Evolutionary conservation across 2,888 invertebrate genomes (phyloP).

Genomic region (Cerceris ruficornis): DNA sequence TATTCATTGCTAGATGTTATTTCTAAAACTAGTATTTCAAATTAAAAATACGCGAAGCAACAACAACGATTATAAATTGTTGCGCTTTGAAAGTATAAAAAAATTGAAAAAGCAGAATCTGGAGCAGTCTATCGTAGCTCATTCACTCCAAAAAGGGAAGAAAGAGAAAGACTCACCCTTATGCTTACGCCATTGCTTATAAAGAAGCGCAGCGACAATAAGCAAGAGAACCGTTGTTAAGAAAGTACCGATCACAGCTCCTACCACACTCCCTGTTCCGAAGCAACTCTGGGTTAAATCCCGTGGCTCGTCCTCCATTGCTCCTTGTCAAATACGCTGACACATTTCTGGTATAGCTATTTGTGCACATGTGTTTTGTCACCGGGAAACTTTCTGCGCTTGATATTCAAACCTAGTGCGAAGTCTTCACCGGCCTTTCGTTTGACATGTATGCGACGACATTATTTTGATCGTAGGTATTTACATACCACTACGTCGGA

Average conservation of each 20-base stretch:
- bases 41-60: no score
- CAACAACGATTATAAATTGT: no score
- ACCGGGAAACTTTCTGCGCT: constrained; percentile 29
- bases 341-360: constrained; percentile 47
- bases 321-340: constrained; percentile 46
- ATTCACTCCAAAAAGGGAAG: background rate
- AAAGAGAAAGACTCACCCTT: constrained; percentile 73
- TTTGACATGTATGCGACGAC: background rate
- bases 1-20: no score
- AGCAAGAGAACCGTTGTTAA: constrained; percentile 85
- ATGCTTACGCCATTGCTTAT: constrained; percentile 86
- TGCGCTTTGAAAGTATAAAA: no score
- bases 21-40: no score
- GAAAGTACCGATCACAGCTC: constrained; percentile 88
- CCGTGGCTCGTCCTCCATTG: constrained; percentile 66
- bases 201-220: constrained; percentile 84
- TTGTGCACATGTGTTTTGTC: constrained; percentile 30
- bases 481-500: background rate
- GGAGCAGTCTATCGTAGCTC: no score
- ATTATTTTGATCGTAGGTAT: background rate
- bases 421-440: background rate
- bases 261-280: constrained; percentile 87
- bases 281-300: constrained; percentile 82
- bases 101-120: no score
- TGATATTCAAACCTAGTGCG: constrained; percentile 7